Evolutionary conservation across 1,140 invertebrate species (phyloP).

Genomic region (Idris sp.): DNA sequence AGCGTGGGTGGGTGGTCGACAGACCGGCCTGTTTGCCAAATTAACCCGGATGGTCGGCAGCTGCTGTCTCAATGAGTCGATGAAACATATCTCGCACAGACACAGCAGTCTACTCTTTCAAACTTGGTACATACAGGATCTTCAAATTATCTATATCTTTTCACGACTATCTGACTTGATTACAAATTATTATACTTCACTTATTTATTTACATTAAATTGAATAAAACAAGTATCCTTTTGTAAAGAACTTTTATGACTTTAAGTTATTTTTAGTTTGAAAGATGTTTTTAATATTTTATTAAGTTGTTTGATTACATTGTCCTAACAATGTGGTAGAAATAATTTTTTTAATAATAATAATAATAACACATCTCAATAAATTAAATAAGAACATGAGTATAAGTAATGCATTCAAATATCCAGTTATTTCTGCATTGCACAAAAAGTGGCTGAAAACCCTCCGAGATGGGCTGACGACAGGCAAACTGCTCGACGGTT

Average conservation of each 20-base stretch:
- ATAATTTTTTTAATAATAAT: too few relatives aligned
- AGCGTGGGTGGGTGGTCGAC: constrained; percentile 69
- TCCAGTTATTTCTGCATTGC: constrained; percentile 38
- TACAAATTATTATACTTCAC: too few relatives aligned
- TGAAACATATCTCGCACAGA: constrained; percentile 51
- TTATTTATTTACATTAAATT: too few relatives aligned
- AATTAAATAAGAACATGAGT: constrained; percentile 7
- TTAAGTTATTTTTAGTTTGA: too few relatives aligned
- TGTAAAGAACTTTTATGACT: too few relatives aligned
- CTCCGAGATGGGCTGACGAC: constrained; percentile 27
- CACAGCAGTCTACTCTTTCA: constrained; percentile 20
- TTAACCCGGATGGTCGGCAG: constrained; percentile 64
- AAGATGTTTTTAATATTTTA: too few relatives aligned
- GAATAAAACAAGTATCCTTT: too few relatives aligned
- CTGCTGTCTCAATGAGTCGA: constrained; percentile 65
- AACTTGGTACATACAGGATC: constrained; percentile 8
- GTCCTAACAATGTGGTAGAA: too few relatives aligned
- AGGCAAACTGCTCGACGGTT: constrained; percentile 57
- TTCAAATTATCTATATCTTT: too few relatives aligned
- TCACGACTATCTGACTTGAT: too few relatives aligned
- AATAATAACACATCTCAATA: too few relatives aligned
- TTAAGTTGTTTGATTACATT: too few relatives aligned
- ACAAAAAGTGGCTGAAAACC: constrained; percentile 39
- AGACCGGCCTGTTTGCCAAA: constrained; percentile 66
- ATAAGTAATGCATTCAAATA: constrained; percentile 40